Evolutionary conservation across 2,113 vertebrate genomes (phyloP).

Genomic region (Lichenostomus cassidix): DNA sequence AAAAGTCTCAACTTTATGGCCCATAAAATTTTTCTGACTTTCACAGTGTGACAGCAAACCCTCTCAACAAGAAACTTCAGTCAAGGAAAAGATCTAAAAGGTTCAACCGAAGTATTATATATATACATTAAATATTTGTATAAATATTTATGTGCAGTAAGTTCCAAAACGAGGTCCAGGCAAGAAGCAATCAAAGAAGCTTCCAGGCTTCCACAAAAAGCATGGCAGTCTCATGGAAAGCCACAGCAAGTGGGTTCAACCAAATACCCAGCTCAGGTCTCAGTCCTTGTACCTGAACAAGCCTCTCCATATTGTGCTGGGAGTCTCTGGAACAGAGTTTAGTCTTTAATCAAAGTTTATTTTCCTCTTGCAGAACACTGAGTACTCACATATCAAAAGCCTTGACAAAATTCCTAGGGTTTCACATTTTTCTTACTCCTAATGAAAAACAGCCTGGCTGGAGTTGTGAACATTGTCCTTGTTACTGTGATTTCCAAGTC

Average conservation of each 20-base stretch:
- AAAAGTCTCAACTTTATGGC: not conserved
- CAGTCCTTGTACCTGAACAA: not conserved
- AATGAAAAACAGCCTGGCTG: not conserved
- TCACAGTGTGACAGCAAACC: not conserved
- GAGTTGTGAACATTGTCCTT: not conserved
- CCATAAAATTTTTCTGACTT: not conserved
- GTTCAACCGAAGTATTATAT: not conserved
- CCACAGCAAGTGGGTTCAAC: not conserved
- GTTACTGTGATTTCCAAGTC: not conserved
- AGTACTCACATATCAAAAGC: not conserved
- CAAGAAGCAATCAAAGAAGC: not conserved
- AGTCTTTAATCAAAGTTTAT: not conserved
- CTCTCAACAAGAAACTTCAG: not conserved
- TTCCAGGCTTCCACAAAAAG: not conserved
- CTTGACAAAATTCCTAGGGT: not conserved
- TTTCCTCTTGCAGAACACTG: not conserved
- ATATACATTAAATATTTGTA: not conserved
- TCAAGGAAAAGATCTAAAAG: not conserved
- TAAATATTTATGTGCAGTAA: not conserved
- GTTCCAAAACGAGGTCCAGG: not conserved
- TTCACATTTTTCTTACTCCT: not conserved
- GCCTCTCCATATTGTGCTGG: not conserved
- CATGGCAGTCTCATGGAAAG: not conserved
- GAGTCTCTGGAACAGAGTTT: not conserved
- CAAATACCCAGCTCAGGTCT: not conserved